phyloP scores from a whole-genome alignment of 2,888 invertebrate genomes.

The Phrixothrix hirtus region DNA sequence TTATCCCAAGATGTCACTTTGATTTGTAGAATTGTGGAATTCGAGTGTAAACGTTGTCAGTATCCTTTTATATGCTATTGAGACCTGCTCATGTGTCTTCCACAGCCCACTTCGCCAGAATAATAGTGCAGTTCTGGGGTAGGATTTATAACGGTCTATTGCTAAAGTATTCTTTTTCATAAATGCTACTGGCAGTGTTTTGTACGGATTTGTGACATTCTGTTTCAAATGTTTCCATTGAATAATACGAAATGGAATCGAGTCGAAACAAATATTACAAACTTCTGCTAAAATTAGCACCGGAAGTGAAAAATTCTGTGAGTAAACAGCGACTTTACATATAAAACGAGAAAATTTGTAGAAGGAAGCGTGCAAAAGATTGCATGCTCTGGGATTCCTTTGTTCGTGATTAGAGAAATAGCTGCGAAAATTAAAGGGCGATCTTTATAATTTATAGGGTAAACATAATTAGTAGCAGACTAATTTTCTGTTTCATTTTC shows the following conservation, averaged over 20 bases:
- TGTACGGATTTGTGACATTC: conserved; percentile 7
- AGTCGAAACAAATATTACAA: conserved; percentile 5
- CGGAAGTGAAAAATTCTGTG: conserved; percentile 7
- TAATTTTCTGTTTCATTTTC: too few relatives aligned
- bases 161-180: conserved; percentile 28
- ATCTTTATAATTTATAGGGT: neutral
- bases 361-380: conserved; percentile 8
- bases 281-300: conserved; percentile 11
- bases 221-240: conserved; percentile 14
- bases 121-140: conserved; percentile 27
- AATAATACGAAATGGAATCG: conserved; percentile 6
- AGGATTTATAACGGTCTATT: conserved; percentile 29
- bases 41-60: conserved; percentile 31
- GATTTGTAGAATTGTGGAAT: conserved; percentile 31
- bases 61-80: conserved; percentile 31
- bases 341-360: conserved; percentile 14
- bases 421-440: conserved; percentile 9
- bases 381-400: conserved; percentile 9
- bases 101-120: conserved; percentile 30
- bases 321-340: conserved; percentile 11
- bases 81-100: conserved; percentile 30
- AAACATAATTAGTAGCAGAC: too few relatives aligned
- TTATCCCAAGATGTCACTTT: conserved; percentile 25
- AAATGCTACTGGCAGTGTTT: conserved; percentile 17
- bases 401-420: conserved; percentile 15